Percentiles rank a stretch among this genome's conserved stretches.
Evolutionary conservation across 1,140 invertebrate species (phyloP).

Genomic region (Campodea augens): DNA sequence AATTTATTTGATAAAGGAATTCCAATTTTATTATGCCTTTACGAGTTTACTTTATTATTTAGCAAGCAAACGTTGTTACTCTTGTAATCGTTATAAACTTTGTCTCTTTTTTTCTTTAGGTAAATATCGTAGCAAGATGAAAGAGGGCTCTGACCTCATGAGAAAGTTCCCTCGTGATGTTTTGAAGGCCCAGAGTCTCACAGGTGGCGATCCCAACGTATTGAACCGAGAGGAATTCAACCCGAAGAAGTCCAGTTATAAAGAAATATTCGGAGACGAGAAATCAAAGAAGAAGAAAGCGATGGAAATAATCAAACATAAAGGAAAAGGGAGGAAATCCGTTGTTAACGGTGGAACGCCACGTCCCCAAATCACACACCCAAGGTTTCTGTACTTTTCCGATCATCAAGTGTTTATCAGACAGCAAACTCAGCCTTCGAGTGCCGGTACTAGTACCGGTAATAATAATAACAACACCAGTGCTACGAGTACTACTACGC

Average conservation of each 20-base stretch:
- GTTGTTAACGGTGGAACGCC: too few species aligned
- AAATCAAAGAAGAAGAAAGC: background rate
- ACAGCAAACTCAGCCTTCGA: constrained; percentile 22
- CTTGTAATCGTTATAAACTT: too few species aligned
- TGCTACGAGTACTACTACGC: constrained; percentile 17
- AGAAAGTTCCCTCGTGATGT: constrained; percentile 54
- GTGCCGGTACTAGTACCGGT: constrained; percentile 12
- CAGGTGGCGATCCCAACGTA: constrained; percentile 40
- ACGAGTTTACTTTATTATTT: too few species aligned
- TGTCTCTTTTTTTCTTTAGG: too few species aligned
- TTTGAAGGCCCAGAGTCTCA: constrained; percentile 40
- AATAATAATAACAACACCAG: constrained; percentile 10
- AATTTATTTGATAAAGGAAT: too few species aligned
- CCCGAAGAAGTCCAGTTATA: constrained; percentile 18
- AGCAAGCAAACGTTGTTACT: too few species aligned
- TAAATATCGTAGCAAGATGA: constrained; percentile 31
- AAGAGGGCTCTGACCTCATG: constrained; percentile 34
- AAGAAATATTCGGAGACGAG: background rate
- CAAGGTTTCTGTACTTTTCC: constrained; percentile 30
- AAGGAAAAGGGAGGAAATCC: too few species aligned
- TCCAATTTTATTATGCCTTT: too few species aligned
- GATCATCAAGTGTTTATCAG: constrained; percentile 41
- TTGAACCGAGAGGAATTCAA: constrained; percentile 33
- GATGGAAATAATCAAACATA: too few species aligned
- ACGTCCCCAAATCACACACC: constrained; percentile 25